phyloP scores from a whole-genome alignment of 2,113 vertebrate genomes.

The Chaetops frenatus region DNA sequence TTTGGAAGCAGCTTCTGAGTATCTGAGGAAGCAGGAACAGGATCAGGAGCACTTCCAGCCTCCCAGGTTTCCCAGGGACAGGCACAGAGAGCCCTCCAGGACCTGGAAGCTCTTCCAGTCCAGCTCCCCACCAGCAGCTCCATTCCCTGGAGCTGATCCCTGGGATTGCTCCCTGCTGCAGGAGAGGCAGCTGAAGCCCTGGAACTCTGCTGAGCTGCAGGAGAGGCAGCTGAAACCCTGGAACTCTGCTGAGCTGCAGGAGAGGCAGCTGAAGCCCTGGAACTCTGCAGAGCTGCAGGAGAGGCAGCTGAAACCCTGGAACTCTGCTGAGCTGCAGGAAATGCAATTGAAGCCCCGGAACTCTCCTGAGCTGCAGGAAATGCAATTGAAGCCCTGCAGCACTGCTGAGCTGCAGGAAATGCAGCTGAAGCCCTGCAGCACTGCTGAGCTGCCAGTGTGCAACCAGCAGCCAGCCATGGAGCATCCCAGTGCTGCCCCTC shows the following conservation, averaged over 20 bases:
- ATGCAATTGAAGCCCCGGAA: rapidly evolving
- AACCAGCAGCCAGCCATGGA: neutral
- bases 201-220: rapidly evolving
- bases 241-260: neutral
- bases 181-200: neutral
- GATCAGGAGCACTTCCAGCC: neutral
- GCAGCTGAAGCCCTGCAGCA: neutral
- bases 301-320: rapidly evolving
- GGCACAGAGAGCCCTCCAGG: neutral
- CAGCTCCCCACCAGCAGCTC: neutral
- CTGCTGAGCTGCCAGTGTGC: neutral
- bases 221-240: rapidly evolving
- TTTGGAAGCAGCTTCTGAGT: neutral
- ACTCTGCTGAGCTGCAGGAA: neutral
- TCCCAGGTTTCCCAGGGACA: neutral
- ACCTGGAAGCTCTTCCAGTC: neutral
- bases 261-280: rapidly evolving
- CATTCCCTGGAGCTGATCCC: neutral
- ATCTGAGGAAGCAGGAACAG: neutral
- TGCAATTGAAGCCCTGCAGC: rapidly evolving
- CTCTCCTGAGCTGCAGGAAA: neutral
- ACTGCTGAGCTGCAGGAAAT: neutral
- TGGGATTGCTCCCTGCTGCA: neutral
- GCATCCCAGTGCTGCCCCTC: neutral
- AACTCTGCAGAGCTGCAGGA: rapidly evolving